Conservation (phyloP, 2,888 invertebrate species). For the Phyllotreta cruciferae region DNA sequence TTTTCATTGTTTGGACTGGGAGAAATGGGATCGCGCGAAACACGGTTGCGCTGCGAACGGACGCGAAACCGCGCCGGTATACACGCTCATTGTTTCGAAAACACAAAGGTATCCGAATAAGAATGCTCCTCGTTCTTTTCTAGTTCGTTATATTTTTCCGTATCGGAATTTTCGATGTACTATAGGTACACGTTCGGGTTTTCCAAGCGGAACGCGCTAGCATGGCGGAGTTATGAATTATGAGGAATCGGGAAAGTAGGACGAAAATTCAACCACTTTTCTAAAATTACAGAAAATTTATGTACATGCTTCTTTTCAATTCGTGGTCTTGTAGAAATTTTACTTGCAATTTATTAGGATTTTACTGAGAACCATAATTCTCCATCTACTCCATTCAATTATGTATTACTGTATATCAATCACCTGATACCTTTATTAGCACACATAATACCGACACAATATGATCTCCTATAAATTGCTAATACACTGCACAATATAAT, state of each 20-base stretch:
- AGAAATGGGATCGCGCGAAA: conserved; percentile 19
- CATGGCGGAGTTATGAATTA: too few relatives aligned
- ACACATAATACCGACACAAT: not conserved
- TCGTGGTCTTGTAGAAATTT: too few relatives aligned
- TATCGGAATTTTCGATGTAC: conserved; percentile 47
- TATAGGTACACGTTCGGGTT: too few relatives aligned
- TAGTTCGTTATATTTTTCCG: conserved; percentile 43
- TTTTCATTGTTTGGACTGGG: conserved; percentile 24
- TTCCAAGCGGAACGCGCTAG: too few relatives aligned
- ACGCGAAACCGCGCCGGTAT: conserved; percentile 7
- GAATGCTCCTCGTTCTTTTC: conserved; percentile 28
- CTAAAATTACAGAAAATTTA: too few relatives aligned
- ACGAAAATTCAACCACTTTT: too few relatives aligned
- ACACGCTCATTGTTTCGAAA: conserved; percentile 43
- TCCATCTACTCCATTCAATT: not conserved
- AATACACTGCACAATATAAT: not conserved
- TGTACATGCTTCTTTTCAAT: too few relatives aligned
- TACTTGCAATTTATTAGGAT: too few relatives aligned
- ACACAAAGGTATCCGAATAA: conserved; percentile 42
- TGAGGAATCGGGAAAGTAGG: too few relatives aligned
- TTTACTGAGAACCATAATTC: too few relatives aligned
- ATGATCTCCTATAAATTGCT: not conserved
- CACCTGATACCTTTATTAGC: conserved; percentile 7
- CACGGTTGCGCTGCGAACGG: conserved; percentile 11
- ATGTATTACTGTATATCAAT: conserved; percentile 5